A percentile compares a stretch with the other conserved stretches of the same genome.
phyloP scores from a whole-genome alignment of 1,140 invertebrate genomes.

The Magallana gigas region DNA sequence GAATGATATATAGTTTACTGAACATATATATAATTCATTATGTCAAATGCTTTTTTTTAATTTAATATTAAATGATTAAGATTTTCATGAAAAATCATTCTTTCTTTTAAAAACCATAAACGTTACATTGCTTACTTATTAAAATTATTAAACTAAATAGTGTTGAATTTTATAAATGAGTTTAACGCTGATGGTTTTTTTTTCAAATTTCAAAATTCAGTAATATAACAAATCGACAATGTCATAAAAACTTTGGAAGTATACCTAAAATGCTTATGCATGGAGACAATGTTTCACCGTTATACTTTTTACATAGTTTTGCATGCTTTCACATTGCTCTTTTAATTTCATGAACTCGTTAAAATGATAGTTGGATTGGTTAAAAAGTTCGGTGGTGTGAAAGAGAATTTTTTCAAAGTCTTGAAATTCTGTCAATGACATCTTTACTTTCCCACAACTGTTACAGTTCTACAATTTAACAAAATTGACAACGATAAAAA shows the following conservation, averaged over 20 bases:
- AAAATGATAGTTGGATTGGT: background rate
- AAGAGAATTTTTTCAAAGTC: background rate
- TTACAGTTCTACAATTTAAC: slow-evolving; percentile 6
- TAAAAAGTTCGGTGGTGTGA: background rate
- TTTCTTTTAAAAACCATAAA: no score
- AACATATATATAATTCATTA: background rate
- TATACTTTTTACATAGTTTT: background rate
- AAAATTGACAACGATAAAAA: background rate
- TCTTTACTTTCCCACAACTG: background rate
- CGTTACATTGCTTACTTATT: no score
- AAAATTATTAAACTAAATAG: background rate
- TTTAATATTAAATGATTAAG: no score
- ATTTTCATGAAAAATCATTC: no score
- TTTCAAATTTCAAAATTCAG: background rate
- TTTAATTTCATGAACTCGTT: background rate
- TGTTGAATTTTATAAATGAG: background rate
- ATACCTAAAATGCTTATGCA: background rate
- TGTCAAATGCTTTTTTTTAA: background rate
- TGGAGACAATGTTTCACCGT: background rate
- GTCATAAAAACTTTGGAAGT: background rate
- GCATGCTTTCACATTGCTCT: background rate
- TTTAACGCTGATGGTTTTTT: background rate
- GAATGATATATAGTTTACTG: no score
- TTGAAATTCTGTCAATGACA: background rate
- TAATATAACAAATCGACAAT: background rate